These are phyloP conservation scores for Campylomormyrus tamandua DNA, from an alignment of 2,113 vertebrate genomes.

Conservation along the genomic window DNA sequence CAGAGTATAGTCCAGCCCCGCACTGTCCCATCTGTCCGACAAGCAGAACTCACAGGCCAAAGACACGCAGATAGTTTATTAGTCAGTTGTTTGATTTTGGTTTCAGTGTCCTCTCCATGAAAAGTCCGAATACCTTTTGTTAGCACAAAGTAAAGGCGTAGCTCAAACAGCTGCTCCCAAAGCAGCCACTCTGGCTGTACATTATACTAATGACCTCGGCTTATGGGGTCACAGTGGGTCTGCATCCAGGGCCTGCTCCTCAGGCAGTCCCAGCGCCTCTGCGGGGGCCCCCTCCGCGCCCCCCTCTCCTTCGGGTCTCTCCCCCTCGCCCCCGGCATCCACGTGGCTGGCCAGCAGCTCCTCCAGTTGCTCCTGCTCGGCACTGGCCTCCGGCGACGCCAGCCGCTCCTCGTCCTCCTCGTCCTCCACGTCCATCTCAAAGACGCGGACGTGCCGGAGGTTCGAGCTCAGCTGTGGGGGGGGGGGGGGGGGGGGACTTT, in stretches of 20 bases:
- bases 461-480: conserved; percentile 78
- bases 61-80: background rate
- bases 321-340: conserved; percentile 30
- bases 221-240: conserved; percentile 30
- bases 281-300: conserved; percentile 11
- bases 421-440: conserved; percentile 97
- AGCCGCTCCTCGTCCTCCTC: conserved; percentile 84
- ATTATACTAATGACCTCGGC: background rate
- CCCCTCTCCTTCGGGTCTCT: conserved; percentile 21
- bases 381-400: conserved; percentile 62
- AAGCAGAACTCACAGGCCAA: background rate
- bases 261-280: conserved; percentile 32
- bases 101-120: background rate
- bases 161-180: background rate
- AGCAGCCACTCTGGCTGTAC: background rate
- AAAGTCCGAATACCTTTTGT: background rate
- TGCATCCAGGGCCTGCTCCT: conserved; percentile 36
- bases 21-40: background rate
- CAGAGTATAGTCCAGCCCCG: background rate
- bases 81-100: background rate
- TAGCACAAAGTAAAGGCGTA: background rate
- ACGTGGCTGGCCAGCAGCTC: conserved; percentile 44
- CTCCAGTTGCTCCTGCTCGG: conserved; percentile 58
- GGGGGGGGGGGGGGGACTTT: too few species aligned
- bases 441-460: conserved; percentile 84